These are phyloP conservation scores for Meriones unguiculatus DNA, from an alignment of 2,113 vertebrate genomes.

Conservation along the genomic window DNA sequence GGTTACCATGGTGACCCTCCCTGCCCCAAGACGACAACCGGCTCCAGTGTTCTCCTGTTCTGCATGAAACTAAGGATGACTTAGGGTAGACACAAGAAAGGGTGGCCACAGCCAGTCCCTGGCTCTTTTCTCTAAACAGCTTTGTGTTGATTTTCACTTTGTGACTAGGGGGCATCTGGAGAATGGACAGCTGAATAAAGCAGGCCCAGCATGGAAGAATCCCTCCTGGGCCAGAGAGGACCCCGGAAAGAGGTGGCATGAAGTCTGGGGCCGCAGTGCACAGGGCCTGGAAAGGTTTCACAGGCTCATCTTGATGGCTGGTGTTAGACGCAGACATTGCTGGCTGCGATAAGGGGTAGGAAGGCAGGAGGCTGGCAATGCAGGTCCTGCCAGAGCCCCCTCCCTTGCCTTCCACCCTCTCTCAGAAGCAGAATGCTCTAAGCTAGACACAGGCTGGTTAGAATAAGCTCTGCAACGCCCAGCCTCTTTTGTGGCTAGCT, in stretches of 20 bases:
- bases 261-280: conserved; percentile 54
- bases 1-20: conserved; percentile 6
- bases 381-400: background rate
- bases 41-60: background rate
- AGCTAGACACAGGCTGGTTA: background rate
- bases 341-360: background rate
- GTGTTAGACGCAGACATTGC: background rate
- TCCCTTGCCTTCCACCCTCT: background rate
- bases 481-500: background rate
- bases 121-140: conserved; percentile 52
- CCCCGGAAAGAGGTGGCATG: background rate
- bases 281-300: conserved; percentile 55
- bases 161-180: conserved; percentile 79
- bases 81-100: conserved; percentile 56
- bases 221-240: conserved; percentile 62
- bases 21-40: background rate
- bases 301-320: background rate
- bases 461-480: background rate
- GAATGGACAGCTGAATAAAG: conserved; percentile 86
- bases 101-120: conserved; percentile 31
- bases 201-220: conserved; percentile 59
- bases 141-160: conserved; percentile 85
- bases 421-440: background rate
- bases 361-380: background rate
- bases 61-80: background rate